Percentiles rank a stretch among this genome's conserved stretches.
phyloP scores from a whole-genome alignment of 2,888 invertebrate genomes.

The Palloptera scutellata region DNA sequence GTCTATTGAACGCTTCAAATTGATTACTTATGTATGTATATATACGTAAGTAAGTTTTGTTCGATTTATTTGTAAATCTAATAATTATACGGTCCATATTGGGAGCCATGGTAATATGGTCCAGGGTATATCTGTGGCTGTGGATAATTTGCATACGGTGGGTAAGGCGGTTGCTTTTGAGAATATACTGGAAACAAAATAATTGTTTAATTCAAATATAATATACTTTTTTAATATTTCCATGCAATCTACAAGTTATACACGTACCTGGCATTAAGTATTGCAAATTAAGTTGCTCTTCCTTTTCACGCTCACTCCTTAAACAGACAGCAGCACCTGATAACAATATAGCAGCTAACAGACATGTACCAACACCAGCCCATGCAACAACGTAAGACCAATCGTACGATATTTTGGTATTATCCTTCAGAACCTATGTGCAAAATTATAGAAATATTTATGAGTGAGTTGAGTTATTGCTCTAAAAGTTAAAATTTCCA shows the following conservation, averaged over 20 bases:
- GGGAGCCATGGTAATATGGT: conserved; percentile 90
- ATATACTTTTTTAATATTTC: too few species aligned
- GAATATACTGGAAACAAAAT: conserved; percentile 79
- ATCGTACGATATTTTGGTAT: conserved; percentile 87
- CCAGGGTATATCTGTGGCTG: conserved; percentile 84
- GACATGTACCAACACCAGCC: conserved; percentile 93
- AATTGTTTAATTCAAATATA: not conserved
- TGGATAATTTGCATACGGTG: conserved; percentile 87
- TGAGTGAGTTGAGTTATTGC: not conserved
- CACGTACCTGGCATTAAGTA: conserved; percentile 92
- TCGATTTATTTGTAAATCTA: conserved; percentile 63
- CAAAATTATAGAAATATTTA: conserved; percentile 11
- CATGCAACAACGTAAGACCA: conserved; percentile 98
- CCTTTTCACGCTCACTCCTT: conserved; percentile 90
- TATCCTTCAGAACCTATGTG: conserved; percentile 87
- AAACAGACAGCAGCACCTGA: conserved; percentile 94
- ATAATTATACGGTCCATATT: conserved; percentile 93
- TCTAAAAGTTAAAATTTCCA: too few species aligned
- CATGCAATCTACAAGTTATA: not conserved
- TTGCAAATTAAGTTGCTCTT: conserved; percentile 96
- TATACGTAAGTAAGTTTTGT: not conserved
- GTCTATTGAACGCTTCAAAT: not conserved
- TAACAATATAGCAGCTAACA: conserved; percentile 90
- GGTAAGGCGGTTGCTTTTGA: conserved; percentile 86
- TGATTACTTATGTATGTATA: not conserved